Conservation (phyloP, 2,113 vertebrate species). For the Leucosticte australis region DNA sequence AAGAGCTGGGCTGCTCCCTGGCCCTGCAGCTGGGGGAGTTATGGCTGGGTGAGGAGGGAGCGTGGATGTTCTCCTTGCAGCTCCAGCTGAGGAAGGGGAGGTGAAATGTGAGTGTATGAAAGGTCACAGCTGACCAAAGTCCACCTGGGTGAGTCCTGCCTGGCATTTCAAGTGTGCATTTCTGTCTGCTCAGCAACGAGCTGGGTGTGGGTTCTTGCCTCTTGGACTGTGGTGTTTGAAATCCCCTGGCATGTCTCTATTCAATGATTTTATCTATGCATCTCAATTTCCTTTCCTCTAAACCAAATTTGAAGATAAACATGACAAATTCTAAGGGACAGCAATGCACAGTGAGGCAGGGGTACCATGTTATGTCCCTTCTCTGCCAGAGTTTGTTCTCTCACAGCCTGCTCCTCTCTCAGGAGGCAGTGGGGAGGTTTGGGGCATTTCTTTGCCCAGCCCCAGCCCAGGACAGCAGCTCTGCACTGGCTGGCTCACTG, state of each 20-base stretch:
- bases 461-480: neutral
- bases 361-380: neutral
- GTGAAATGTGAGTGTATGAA: neutral
- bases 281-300: neutral
- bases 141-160: neutral
- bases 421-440: neutral
- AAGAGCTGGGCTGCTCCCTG: neutral
- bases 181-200: neutral
- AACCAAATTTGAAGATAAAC: neutral
- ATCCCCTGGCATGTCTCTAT: neutral
- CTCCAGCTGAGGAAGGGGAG: neutral
- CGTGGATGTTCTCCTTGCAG: neutral
- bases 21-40: neutral
- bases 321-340: neutral
- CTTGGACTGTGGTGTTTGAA: neutral
- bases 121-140: neutral
- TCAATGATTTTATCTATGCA: neutral
- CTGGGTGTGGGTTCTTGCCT: neutral
- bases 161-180: neutral
- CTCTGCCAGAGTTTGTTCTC: neutral
- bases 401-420: neutral
- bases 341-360: neutral
- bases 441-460: neutral
- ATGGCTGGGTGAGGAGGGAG: neutral
- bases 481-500: rapidly evolving